Percentiles rank a stretch among this genome's conserved stretches.
These are phyloP conservation scores for Girardia tigrina DNA, from an alignment of 2,888 invertebrate species.

Conservation along the genomic window DNA sequence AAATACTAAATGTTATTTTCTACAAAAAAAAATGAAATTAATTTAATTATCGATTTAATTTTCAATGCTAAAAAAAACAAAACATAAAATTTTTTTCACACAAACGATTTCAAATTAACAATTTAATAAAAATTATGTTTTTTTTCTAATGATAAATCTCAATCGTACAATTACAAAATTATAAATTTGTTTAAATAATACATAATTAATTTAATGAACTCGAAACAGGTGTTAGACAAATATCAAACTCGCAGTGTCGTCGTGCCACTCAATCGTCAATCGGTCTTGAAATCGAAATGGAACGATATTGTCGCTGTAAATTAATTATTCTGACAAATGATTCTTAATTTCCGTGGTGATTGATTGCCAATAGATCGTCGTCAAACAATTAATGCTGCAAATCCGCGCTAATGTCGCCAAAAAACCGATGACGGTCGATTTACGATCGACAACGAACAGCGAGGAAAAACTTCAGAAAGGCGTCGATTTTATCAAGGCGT, in stretches of 20 bases:
- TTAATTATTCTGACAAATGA: neutral
- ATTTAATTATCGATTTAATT: too few species aligned
- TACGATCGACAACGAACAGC: slow-evolving; percentile 59
- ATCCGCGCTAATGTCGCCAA: slow-evolving; percentile 75
- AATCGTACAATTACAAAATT: too few species aligned
- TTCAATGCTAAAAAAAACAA: too few species aligned
- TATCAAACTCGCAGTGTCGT: slow-evolving; percentile 52
- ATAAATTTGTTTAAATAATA: too few species aligned
- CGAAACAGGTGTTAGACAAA: too few species aligned
- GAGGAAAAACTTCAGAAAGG: slow-evolving; percentile 83
- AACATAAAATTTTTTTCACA: too few species aligned
- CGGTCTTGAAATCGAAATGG: slow-evolving; percentile 89
- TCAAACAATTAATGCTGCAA: slow-evolving; percentile 81
- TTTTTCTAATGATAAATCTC: too few species aligned
- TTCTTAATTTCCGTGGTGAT: neutral
- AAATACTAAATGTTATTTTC: too few species aligned
- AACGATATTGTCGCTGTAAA: slow-evolving; percentile 59
- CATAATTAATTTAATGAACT: too few species aligned
- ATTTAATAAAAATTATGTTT: too few species aligned
- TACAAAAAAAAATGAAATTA: too few species aligned
- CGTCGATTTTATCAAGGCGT: slow-evolving; percentile 92
- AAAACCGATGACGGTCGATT: slow-evolving; percentile 25
- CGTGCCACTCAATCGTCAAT: slow-evolving; percentile 83
- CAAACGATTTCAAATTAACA: too few species aligned
- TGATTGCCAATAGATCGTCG: slow-evolving; percentile 54